Evolutionary conservation across 2,797 vertebrate genomes (phyloP).

Genomic region (Tenualosa thibaudeaui): DNA sequence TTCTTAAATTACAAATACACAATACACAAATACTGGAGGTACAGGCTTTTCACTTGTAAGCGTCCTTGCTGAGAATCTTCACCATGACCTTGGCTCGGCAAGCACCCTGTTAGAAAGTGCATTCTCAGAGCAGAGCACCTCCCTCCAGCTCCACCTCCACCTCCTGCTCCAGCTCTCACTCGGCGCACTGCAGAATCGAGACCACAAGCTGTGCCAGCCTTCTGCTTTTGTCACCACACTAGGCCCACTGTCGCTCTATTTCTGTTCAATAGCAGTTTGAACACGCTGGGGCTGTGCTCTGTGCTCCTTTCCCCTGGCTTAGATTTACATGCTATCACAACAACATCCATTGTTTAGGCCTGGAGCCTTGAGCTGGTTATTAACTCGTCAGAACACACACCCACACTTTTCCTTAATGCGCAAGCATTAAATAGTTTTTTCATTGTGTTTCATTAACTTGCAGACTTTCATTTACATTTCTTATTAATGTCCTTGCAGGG

Average conservation of each 20-base stretch:
- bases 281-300: background rate
- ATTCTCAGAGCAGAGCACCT: background rate
- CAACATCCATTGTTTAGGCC: background rate
- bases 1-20: too few species aligned
- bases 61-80: background rate
- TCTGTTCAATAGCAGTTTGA: background rate
- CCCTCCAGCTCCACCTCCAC: background rate
- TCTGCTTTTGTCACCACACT: background rate
- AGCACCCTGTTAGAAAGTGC: background rate
- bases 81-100: background rate
- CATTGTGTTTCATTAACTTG: conserved; percentile 2
- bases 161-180: background rate
- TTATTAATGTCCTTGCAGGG: conserved; percentile 15
- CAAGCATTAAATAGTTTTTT: background rate
- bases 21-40: background rate
- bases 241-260: background rate
- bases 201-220: background rate
- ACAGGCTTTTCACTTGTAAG: background rate
- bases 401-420: background rate
- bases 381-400: conserved; percentile 4
- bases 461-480: background rate
- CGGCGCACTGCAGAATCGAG: background rate
- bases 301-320: background rate
- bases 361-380: background rate
- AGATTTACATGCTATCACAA: background rate